phyloP scores from a whole-genome alignment of 2,888 invertebrate genomes.

The Drosophila emarginata region DNA sequence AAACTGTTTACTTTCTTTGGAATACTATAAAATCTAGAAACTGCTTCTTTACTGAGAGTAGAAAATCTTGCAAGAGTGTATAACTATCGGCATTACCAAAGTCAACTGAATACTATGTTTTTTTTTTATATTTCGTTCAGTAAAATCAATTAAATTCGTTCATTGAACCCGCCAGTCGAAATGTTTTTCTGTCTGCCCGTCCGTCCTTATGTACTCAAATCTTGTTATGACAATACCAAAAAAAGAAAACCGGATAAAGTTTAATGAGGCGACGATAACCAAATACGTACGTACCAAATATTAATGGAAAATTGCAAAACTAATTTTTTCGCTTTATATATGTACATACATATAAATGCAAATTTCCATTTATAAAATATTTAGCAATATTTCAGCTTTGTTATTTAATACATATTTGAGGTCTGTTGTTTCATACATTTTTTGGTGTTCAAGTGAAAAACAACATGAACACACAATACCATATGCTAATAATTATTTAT shows the following conservation, averaged over 20 bases:
- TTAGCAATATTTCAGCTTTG: slow-evolving; percentile 16
- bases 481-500: slow-evolving; percentile 22
- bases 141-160: slow-evolving; percentile 64
- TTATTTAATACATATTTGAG: slow-evolving; percentile 1
- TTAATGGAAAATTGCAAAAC: slow-evolving; percentile 51
- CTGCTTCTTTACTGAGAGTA: neutral
- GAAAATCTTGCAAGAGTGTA: slow-evolving; percentile 13
- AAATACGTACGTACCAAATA: slow-evolving; percentile 28
- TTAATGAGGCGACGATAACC: slow-evolving; percentile 31
- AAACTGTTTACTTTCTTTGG: no score
- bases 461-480: slow-evolving; percentile 12
- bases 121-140: slow-evolving; percentile 3
- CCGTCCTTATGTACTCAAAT: slow-evolving; percentile 8
- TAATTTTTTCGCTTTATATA: slow-evolving; percentile 25
- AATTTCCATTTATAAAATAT: slow-evolving; percentile 36
- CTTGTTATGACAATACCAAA: slow-evolving; percentile 7
- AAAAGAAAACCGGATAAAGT: slow-evolving; percentile 39
- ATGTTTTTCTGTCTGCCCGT: slow-evolving; percentile 36
- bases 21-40: no score
- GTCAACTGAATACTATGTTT: neutral
- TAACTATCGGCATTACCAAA: neutral
- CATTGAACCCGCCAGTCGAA: slow-evolving; percentile 56
- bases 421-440: neutral
- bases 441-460: slow-evolving; percentile 7
- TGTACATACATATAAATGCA: slow-evolving; percentile 32